Conservation (phyloP, 2,888 invertebrate species). For the Hydrotaea diabolus region DNA sequence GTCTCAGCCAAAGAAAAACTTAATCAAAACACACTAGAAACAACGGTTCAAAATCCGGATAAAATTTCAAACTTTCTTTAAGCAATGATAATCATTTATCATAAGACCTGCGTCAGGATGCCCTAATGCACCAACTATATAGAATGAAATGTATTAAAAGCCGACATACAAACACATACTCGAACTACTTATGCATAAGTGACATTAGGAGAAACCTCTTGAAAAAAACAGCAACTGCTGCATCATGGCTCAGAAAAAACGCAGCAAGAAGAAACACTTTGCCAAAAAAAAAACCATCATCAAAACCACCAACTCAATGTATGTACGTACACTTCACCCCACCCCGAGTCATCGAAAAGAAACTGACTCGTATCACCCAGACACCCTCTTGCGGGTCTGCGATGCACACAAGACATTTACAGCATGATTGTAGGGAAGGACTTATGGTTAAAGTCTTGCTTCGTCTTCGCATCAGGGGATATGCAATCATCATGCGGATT, state of each 20-base stretch:
- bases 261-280: slow-evolving; percentile 22
- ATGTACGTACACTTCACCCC: not conserved
- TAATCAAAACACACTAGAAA: too few species aligned
- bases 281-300: slow-evolving; percentile 31
- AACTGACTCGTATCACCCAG: slow-evolving; percentile 7
- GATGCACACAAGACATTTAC: slow-evolving; percentile 22
- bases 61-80: too few species aligned
- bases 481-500: slow-evolving; percentile 63
- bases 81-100: too few species aligned
- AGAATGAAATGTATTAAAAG: slow-evolving; percentile 32
- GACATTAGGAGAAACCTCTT: slow-evolving; percentile 78
- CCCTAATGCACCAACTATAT: not conserved
- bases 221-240: slow-evolving; percentile 66
- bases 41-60: too few species aligned
- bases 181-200: slow-evolving; percentile 77
- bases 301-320: slow-evolving; percentile 36
- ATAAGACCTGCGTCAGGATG: too few species aligned
- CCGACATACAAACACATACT: slow-evolving; percentile 65
- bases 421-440: slow-evolving; percentile 21
- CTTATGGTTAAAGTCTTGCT: slow-evolving; percentile 47
- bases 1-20: too few species aligned
- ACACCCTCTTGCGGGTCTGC: not conserved
- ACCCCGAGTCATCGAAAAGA: not conserved
- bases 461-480: slow-evolving; percentile 32
- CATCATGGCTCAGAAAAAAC: not conserved